phyloP scores from a whole-genome alignment of 2,113 vertebrate genomes.

The Dromas ardeola region DNA sequence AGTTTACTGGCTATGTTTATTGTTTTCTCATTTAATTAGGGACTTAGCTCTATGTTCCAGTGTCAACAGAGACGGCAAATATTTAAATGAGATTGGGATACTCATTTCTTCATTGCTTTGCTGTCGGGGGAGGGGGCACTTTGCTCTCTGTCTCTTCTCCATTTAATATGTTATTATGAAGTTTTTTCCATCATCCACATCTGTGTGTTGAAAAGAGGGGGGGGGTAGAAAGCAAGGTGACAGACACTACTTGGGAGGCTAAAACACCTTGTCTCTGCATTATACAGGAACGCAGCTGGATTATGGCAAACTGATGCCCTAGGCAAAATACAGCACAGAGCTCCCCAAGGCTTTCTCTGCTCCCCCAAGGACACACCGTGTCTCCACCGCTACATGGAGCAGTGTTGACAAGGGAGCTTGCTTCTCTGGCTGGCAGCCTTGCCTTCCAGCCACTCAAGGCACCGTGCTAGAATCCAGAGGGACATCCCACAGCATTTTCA shows the following conservation, averaged over 20 bases:
- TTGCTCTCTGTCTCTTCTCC: not conserved
- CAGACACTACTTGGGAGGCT: not conserved
- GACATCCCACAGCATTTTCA: not conserved
- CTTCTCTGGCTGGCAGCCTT: not conserved
- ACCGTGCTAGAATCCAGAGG: not conserved
- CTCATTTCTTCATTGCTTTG: slow-evolving; percentile 3
- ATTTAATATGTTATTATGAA: not conserved
- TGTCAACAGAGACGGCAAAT: slow-evolving; percentile 10
- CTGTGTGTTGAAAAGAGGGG: not conserved
- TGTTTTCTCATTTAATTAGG: slow-evolving; percentile 39
- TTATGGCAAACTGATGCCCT: not conserved
- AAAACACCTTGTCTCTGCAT: not conserved
- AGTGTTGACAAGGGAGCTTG: not conserved
- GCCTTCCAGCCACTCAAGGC: not conserved
- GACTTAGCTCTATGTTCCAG: not conserved
- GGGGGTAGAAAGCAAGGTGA: not conserved
- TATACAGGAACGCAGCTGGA: not conserved
- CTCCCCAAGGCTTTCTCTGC: not conserved
- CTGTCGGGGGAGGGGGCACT: not conserved
- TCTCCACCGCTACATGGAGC: not conserved
- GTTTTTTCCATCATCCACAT: not conserved
- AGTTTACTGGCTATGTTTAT: slow-evolving; percentile 4
- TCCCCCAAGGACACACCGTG: not conserved
- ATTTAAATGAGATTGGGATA: not conserved
- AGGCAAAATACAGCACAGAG: not conserved